These are phyloP conservation scores for Pangasius macronema DNA, from an alignment of 2,797 vertebrate genomes.

Conservation along the genomic window DNA sequence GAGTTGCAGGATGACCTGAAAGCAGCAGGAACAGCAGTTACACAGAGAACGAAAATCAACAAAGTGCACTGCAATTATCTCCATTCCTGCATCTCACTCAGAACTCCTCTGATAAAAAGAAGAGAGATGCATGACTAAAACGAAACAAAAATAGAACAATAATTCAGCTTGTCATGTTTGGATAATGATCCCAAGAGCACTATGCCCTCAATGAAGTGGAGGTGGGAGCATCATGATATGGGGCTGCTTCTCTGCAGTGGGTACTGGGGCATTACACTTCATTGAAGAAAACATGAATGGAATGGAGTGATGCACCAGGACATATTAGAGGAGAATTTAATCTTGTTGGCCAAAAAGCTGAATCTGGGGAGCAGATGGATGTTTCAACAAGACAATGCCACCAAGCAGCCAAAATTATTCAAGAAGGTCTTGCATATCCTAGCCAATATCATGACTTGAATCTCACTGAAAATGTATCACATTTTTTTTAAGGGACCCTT, in stretches of 20 bases:
- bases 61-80: background rate
- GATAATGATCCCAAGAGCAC: background rate
- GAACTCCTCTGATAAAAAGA: background rate
- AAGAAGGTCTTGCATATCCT: background rate
- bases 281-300: background rate
- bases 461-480: background rate
- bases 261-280: background rate
- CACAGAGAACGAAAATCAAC: background rate
- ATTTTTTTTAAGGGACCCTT: background rate
- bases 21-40: background rate
- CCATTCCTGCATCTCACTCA: background rate
- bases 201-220: background rate
- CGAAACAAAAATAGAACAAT: background rate
- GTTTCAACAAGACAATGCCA: background rate
- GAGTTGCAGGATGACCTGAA: background rate
- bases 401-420: background rate
- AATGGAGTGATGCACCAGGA: background rate
- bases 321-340: background rate
- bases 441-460: background rate
- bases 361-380: background rate
- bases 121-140: background rate
- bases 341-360: background rate
- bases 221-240: background rate
- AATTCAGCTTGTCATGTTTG: background rate
- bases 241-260: background rate